phyloP scores from a whole-genome alignment of 1,140 invertebrate species.

The Zaprionus taronus region DNA sequence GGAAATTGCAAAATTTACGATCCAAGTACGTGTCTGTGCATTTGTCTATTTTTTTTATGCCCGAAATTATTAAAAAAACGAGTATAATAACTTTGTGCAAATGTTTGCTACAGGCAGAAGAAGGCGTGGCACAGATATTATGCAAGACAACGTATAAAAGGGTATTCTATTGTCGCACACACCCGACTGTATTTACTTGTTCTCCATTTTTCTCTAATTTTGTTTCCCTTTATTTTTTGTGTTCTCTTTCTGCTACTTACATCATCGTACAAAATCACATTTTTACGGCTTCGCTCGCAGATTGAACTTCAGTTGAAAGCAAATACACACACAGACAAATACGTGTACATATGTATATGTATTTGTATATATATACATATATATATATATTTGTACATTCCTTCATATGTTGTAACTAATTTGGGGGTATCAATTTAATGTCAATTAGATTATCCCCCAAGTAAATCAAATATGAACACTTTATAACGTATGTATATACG shows the following conservation, averaged over 20 bases:
- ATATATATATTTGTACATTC: background rate
- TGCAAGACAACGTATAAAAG: background rate
- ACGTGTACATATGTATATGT: background rate
- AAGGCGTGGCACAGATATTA: no score
- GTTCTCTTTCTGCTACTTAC: background rate
- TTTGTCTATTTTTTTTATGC: background rate
- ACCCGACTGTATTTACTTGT: background rate
- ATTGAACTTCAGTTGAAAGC: constrained; percentile 3
- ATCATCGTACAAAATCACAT: constrained; percentile 3
- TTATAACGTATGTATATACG: constrained; percentile 14
- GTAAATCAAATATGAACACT: constrained; percentile 23
- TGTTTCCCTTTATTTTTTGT: background rate
- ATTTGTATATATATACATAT: background rate
- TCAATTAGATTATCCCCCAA: constrained; percentile 9
- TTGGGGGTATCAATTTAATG: constrained; percentile 2
- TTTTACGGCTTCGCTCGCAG: constrained; percentile 9
- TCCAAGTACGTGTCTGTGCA: constrained; percentile 4
- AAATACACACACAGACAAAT: background rate
- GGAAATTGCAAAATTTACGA: background rate
- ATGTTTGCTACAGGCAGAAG: background rate
- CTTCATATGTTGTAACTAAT: background rate
- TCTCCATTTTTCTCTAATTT: background rate
- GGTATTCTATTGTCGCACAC: background rate
- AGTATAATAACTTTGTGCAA: background rate
- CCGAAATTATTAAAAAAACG: background rate